Evolutionary conservation across 2,888 invertebrate genomes (phyloP), one percentile per base, ranked within the genome.

Genomic region (Caenorhabditis becei): DNA sequence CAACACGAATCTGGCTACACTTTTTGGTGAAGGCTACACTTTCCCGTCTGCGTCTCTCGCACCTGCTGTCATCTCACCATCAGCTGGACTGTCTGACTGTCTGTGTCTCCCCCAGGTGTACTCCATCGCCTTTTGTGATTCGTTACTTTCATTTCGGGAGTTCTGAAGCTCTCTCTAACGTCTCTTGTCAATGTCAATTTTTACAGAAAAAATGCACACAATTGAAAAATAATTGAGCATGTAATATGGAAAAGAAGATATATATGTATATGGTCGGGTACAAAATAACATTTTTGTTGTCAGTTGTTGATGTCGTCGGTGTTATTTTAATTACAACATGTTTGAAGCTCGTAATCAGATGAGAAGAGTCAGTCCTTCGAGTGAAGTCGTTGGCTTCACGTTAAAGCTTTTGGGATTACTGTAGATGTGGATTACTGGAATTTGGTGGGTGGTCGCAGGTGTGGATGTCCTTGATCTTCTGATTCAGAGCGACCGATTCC

Each of bases 391-490:
- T 41, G 7, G 3, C 2, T 5, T 3, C 2, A 3, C 14, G 18
- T 41, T 69, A 69, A 69, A 69, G 69, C 69, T 69, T 20, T 51
- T 18, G 16, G 23, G 14, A 18, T 32, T 28, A 26, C n/a, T 11
- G 20, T 3, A 18, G n/a, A 54, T 35, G 28, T 24, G 47, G 10
- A 37, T 28, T 74, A 74, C 59, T 74, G 65, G 44, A 74, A 74
- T 65, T 77, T 51, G 23, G 77, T 56, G 16, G 79, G 72, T 28
- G 79, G 79, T 47, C 72, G 59, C 8, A 69, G 62, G 41, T 79
- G 79, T 20, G 79, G 79, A 74, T 79, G 79, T n/a, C 58, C 16
- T 16, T 79, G 79, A 37, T 79, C 72, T 58, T 79, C 79, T 8
- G 79, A 79, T 58, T 79, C 79, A 1, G 80, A 80, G 20, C 80